Conservation (phyloP, 1,140 invertebrate genomes). For the Arion vulgaris region DNA sequence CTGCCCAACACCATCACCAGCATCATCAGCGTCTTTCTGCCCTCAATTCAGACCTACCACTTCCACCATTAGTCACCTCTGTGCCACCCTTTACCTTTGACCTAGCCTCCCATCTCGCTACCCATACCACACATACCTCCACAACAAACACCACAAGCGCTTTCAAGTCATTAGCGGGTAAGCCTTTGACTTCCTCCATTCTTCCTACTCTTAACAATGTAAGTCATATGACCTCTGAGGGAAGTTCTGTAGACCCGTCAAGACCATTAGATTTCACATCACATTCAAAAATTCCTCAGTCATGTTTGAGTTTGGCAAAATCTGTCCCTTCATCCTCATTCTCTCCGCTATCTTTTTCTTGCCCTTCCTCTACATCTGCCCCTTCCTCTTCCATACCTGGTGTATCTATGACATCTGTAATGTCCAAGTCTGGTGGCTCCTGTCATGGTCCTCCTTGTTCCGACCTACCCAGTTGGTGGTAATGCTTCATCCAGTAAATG, state of each 20-base stretch:
- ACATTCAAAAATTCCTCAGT: slow-evolving; percentile 35
- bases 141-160: slow-evolving; percentile 55
- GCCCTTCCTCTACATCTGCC: neutral
- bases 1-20: slow-evolving; percentile 29
- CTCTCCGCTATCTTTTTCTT: neutral
- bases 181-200: slow-evolving; percentile 26
- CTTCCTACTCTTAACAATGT: slow-evolving; percentile 1
- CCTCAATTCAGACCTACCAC: slow-evolving; percentile 57
- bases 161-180: slow-evolving; percentile 50
- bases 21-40: slow-evolving; percentile 51
- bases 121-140: slow-evolving; percentile 50
- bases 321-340: slow-evolving; percentile 24
- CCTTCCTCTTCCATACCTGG: slow-evolving; percentile 30
- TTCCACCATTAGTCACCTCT: slow-evolving; percentile 53
- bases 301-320: slow-evolving; percentile 37
- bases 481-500: slow-evolving; percentile 49
- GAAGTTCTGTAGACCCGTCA: slow-evolving; percentile 42
- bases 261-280: slow-evolving; percentile 38
- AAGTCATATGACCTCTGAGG: slow-evolving; percentile 15
- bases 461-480: slow-evolving; percentile 61
- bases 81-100: slow-evolving; percentile 54
- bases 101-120: slow-evolving; percentile 49
- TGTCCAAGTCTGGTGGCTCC: neutral
- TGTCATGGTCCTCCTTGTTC: slow-evolving; percentile 56
- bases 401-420: neutral